phyloP scores from a whole-genome alignment of 2,797 vertebrate genomes.

The Gambusia yucatana region DNA sequence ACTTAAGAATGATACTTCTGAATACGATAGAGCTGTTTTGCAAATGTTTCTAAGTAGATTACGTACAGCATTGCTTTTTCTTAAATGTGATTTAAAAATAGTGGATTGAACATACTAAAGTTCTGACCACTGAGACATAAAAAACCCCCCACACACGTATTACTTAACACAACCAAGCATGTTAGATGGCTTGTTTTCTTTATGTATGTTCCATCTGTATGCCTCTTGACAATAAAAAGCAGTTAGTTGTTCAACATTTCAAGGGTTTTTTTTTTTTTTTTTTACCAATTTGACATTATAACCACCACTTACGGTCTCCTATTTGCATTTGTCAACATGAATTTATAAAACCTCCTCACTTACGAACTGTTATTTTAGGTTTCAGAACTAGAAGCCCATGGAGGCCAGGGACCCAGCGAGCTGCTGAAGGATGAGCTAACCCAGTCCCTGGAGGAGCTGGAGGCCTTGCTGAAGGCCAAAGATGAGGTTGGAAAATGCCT shows the following conservation, averaged over 20 bases:
- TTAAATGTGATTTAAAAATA: background rate
- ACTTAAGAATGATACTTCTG: background rate
- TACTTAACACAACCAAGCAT: background rate
- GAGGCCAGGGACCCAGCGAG: conserved; percentile 79
- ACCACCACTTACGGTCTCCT: background rate
- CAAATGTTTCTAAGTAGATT: background rate
- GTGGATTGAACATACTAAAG: background rate
- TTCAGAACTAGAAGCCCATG: conserved; percentile 89
- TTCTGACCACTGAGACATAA: background rate
- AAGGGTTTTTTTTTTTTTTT: background rate
- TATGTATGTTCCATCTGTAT: background rate
- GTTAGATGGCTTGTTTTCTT: background rate
- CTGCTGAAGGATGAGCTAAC: conserved; percentile 87
- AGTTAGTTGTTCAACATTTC: background rate
- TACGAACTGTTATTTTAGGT: conserved; percentile 77
- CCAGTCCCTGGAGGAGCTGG: conserved; percentile 89
- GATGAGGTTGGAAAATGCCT: conserved; percentile 85
- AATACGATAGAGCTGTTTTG: background rate
- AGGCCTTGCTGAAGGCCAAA: conserved; percentile 90
- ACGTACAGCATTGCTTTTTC: background rate
- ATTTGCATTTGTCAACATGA: background rate
- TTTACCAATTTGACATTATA: background rate
- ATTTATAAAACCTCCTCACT: background rate
- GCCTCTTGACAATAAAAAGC: background rate
- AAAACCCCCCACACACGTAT: background rate